A percentile compares a stretch with the other conserved stretches of the same genome.
Evolutionary conservation across 1,140 invertebrate genomes (phyloP).

Genomic region (Saccostrea echinata): DNA sequence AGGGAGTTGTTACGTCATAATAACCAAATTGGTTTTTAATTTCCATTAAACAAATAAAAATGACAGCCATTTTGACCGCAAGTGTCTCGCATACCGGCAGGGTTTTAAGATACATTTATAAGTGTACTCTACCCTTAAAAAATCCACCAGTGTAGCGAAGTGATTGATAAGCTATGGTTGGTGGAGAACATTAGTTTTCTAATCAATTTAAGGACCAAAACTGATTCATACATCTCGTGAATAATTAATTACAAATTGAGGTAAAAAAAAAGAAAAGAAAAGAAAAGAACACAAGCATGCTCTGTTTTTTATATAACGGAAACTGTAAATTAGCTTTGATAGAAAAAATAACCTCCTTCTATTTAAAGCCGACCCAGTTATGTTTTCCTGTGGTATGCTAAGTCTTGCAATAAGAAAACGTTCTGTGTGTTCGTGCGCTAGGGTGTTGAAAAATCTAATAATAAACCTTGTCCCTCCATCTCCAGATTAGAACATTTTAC

Average conservation of each 20-base stretch:
- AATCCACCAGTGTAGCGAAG: neutral
- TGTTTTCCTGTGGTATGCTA: too few relatives aligned
- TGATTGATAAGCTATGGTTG: neutral
- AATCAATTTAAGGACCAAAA: constrained; percentile 5
- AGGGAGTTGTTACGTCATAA: neutral
- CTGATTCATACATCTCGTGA: constrained; percentile 1
- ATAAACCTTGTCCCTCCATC: neutral
- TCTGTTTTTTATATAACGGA: neutral
- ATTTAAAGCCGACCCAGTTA: neutral
- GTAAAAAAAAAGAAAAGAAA: neutral
- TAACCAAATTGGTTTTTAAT: neutral
- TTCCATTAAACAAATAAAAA: constrained; percentile 1
- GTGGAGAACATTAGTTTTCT: neutral
- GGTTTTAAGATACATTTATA: neutral
- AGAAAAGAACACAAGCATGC: neutral
- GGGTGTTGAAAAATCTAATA: neutral
- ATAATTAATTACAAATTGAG: neutral
- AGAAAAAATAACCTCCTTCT: neutral
- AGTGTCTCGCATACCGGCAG: neutral
- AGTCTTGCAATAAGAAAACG: too few relatives aligned
- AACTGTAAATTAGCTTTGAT: neutral
- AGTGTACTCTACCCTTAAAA: neutral
- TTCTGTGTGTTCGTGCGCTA: neutral
- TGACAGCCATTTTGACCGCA: neutral
- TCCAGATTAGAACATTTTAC: neutral